A percentile compares a stretch with the other conserved stretches of the same genome.
phyloP scores from a whole-genome alignment of 2,797 vertebrate genomes.

The Hydrolagus colliei region DNA sequence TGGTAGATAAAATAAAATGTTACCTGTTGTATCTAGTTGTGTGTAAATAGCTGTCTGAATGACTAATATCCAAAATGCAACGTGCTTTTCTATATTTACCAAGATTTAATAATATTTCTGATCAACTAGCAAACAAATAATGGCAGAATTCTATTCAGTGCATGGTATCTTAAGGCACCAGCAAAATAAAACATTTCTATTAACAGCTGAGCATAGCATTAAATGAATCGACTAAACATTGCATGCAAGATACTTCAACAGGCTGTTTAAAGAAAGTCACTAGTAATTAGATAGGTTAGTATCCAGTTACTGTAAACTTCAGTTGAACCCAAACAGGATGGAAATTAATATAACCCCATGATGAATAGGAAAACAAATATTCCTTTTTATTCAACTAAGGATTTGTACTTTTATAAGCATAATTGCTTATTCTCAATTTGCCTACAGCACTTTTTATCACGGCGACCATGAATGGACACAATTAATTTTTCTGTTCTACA shows the following conservation, averaged over 20 bases:
- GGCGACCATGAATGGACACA: too few relatives aligned
- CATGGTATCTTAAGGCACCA: background rate
- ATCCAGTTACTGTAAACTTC: background rate
- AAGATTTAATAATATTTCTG: constrained; percentile 4
- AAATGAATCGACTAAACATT: background rate
- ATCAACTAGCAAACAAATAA: background rate
- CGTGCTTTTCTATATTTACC: background rate
- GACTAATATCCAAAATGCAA: constrained; percentile 17
- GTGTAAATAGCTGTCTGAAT: constrained; percentile 23
- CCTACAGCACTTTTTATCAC: too few relatives aligned
- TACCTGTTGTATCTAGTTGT: constrained; percentile 21
- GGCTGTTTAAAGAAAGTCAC: background rate
- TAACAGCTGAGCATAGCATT: background rate
- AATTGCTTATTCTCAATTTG: background rate
- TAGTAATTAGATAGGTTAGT: background rate
- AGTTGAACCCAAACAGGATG: background rate
- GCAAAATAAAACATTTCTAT: background rate
- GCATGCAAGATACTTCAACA: background rate
- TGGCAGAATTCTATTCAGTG: background rate
- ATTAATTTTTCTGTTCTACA: background rate
- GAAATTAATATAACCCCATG: background rate
- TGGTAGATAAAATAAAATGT: constrained; percentile 31
- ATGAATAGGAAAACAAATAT: background rate
- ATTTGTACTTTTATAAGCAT: background rate
- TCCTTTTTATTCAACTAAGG: background rate